Evolutionary conservation across 2,888 invertebrate genomes (phyloP).

Genomic region (Itoplectis maculator): DNA sequence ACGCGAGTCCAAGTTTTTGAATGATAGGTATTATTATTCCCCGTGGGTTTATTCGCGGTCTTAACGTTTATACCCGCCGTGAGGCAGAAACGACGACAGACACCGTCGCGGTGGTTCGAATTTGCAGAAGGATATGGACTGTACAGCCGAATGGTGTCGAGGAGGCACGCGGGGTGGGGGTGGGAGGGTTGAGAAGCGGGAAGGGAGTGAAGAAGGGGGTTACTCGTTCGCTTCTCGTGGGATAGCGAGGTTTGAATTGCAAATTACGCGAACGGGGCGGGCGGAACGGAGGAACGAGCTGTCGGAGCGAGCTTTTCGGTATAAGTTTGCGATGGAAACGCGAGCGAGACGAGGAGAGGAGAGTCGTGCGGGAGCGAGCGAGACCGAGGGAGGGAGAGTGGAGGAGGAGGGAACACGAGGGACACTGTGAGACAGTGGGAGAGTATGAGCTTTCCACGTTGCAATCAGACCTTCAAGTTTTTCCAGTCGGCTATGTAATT

Average conservation of each 20-base stretch:
- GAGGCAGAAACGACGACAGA: constrained; percentile 36
- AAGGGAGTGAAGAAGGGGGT: too few relatives aligned
- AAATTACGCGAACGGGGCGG: constrained; percentile 42
- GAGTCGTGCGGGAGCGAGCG: constrained; percentile 1
- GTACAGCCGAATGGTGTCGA: not conserved
- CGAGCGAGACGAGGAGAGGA: constrained; percentile 17
- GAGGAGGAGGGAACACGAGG: not conserved
- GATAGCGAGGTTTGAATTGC: constrained; percentile 61
- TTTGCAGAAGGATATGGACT: constrained; percentile 16
- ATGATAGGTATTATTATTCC: constrained; percentile 35
- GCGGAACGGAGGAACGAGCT: constrained; percentile 41
- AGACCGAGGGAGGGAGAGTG: constrained; percentile 4
- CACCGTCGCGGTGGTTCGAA: constrained; percentile 36
- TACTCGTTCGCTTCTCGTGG: constrained; percentile 43
- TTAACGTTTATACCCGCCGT: constrained; percentile 33
- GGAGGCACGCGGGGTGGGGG: constrained; percentile 17
- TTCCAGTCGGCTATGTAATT: constrained; percentile 46
- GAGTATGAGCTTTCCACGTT: constrained; percentile 24
- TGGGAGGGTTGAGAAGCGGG: too few relatives aligned
- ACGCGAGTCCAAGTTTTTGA: constrained; percentile 13
- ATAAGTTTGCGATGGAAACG: constrained; percentile 51
- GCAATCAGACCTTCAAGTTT: constrained; percentile 56
- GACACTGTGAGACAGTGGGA: constrained; percentile 17
- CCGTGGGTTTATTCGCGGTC: constrained; percentile 20
- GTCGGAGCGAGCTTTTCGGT: constrained; percentile 54